phyloP scores from a whole-genome alignment of 1,140 invertebrate genomes.

The Polyergus mexicanus region DNA sequence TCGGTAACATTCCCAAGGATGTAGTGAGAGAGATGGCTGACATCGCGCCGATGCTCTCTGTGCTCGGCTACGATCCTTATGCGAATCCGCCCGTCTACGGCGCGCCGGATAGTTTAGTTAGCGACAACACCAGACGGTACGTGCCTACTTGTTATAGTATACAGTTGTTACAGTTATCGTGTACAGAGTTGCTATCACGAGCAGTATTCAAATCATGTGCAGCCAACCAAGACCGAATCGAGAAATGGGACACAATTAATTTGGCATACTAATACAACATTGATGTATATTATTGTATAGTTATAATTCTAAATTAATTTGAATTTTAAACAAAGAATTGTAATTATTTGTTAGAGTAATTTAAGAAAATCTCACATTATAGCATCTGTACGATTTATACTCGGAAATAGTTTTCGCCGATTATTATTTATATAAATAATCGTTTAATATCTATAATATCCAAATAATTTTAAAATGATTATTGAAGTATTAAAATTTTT shows the following conservation, averaged over 20 bases:
- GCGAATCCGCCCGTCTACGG: slow-evolving; percentile 98
- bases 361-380: not conserved
- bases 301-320: not conserved
- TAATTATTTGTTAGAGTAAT: not conserved
- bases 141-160: slow-evolving; percentile 38
- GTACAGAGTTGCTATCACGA: slow-evolving; percentile 14
- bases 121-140: slow-evolving; percentile 91
- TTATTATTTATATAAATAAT: not conserved
- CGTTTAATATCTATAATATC: too few relatives aligned
- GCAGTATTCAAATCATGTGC: not conserved
- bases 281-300: not conserved
- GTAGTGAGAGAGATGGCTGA: slow-evolving; percentile 96
- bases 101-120: slow-evolving; percentile 93
- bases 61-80: slow-evolving; percentile 97
- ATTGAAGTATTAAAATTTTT: not conserved
- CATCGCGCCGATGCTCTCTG: slow-evolving; percentile 96
- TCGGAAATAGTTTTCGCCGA: not conserved
- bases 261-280: not conserved
- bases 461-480: not conserved
- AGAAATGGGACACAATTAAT: slow-evolving; percentile 21
- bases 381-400: not conserved
- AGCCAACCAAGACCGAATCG: not conserved
- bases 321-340: not conserved
- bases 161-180: slow-evolving; percentile 44
- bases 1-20: slow-evolving; percentile 96